phyloP scores from a whole-genome alignment of 2,797 vertebrate genomes.

The Argentina silus region DNA sequence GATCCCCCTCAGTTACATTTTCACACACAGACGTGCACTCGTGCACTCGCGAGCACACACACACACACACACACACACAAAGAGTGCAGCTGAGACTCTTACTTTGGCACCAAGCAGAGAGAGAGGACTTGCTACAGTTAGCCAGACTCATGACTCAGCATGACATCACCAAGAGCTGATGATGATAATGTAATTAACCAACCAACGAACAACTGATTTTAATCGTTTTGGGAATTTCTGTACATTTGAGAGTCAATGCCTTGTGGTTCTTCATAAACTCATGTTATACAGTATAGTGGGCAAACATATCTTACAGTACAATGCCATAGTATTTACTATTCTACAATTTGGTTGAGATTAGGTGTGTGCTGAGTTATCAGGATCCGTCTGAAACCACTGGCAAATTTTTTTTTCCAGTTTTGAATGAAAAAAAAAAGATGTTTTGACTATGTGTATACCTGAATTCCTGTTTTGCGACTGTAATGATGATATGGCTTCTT shows the following conservation, averaged over 20 bases:
- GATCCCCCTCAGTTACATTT: slow-evolving; percentile 48
- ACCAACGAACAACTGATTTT: background rate
- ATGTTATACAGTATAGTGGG: no score
- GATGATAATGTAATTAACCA: background rate
- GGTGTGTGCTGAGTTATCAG: background rate
- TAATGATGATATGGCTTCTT: background rate
- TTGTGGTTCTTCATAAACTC: no score
- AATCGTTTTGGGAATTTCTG: slow-evolving; percentile 48
- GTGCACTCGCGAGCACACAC: background rate
- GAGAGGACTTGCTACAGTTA: background rate
- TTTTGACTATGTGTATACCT: background rate
- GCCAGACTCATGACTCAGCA: slow-evolving; percentile 4
- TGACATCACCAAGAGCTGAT: slow-evolving; percentile 38
- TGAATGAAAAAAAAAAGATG: background rate
- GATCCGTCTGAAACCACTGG: background rate
- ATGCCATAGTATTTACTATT: background rate
- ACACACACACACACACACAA: background rate
- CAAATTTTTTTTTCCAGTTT: background rate
- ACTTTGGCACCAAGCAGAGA: background rate
- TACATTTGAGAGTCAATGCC: slow-evolving; percentile 51
- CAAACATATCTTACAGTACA: slow-evolving; percentile 31
- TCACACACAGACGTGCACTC: background rate
- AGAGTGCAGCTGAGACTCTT: background rate
- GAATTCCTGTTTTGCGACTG: background rate
- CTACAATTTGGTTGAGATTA: background rate